These are phyloP conservation scores for Cavia aperea DNA, from an alignment of 2,113 vertebrate species.

Conservation along the genomic window DNA sequence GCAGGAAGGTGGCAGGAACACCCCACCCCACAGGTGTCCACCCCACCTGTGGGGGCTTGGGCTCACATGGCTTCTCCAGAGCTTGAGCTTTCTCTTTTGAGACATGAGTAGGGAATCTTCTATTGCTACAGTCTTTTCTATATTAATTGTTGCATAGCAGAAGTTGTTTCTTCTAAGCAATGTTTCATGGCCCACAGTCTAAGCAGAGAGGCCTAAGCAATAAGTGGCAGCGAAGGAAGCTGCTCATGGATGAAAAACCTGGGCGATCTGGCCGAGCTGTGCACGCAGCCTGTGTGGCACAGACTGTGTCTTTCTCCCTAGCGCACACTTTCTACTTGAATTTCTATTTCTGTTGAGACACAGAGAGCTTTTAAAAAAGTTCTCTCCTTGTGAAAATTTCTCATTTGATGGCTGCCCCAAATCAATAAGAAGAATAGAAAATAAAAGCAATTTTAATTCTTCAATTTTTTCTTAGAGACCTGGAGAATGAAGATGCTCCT, in stretches of 20 bases:
- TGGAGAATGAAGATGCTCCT: neutral
- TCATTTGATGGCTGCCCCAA: neutral
- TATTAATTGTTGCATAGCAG: neutral
- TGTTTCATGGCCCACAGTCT: neutral
- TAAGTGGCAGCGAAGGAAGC: neutral
- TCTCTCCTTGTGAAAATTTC: neutral
- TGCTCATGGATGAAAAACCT: neutral
- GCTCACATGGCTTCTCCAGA: neutral
- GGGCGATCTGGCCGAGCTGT: accelerated
- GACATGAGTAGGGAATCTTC: neutral
- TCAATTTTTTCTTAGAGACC: neutral
- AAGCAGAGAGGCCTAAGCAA: neutral
- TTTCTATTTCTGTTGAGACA: conserved; percentile 22
- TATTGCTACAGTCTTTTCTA: neutral
- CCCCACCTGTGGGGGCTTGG: neutral
- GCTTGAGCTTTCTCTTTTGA: neutral
- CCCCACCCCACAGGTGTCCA: neutral
- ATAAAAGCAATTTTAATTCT: neutral
- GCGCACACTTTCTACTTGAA: neutral
- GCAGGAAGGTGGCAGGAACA: neutral
- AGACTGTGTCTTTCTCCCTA: neutral
- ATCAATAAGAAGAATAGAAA: neutral
- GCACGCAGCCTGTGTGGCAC: neutral
- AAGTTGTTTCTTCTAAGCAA: neutral
- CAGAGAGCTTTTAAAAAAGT: neutral